Percentiles rank a stretch among this genome's conserved stretches.
phyloP scores from a whole-genome alignment of 1,140 invertebrate species.

The Micrasema longulum region DNA sequence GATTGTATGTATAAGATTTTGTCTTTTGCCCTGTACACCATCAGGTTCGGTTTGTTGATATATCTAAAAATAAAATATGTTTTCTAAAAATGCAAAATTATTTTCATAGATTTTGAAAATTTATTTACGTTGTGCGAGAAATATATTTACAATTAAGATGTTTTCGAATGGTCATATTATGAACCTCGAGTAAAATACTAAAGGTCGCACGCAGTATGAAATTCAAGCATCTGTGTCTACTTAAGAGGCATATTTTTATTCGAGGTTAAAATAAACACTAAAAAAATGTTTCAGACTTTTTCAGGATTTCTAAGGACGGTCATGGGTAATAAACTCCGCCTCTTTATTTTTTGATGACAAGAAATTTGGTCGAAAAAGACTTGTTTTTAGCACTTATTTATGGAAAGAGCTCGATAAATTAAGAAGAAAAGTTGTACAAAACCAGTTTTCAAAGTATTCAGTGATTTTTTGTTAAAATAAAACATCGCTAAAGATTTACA shows the following conservation, averaged over 20 bases:
- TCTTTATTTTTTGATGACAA: constrained; percentile 16
- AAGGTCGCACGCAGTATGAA: neutral
- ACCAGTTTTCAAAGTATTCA: too few species aligned
- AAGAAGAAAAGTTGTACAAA: neutral
- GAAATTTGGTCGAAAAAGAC: neutral
- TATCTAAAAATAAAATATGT: too few species aligned
- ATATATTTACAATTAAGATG: too few species aligned
- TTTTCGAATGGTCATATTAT: too few species aligned
- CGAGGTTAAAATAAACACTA: constrained; percentile 6
- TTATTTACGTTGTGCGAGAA: too few species aligned
- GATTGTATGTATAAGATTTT: too few species aligned
- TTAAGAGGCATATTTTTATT: constrained; percentile 6
- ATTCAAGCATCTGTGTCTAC: neutral
- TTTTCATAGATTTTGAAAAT: too few species aligned
- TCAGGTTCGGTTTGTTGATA: too few species aligned
- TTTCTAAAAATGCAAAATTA: too few species aligned
- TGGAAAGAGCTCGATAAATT: constrained; percentile 17
- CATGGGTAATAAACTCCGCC: constrained; percentile 20
- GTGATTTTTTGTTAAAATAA: too few species aligned
- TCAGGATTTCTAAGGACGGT: constrained; percentile 14
- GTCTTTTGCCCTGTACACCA: too few species aligned
- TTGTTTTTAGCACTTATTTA: constrained; percentile 9
- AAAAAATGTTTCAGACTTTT: constrained; percentile 25
- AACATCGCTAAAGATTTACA: too few species aligned
- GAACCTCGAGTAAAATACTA: neutral